Conservation (phyloP, 2,888 invertebrate genomes). For the Melanostoma mellinum region DNA sequence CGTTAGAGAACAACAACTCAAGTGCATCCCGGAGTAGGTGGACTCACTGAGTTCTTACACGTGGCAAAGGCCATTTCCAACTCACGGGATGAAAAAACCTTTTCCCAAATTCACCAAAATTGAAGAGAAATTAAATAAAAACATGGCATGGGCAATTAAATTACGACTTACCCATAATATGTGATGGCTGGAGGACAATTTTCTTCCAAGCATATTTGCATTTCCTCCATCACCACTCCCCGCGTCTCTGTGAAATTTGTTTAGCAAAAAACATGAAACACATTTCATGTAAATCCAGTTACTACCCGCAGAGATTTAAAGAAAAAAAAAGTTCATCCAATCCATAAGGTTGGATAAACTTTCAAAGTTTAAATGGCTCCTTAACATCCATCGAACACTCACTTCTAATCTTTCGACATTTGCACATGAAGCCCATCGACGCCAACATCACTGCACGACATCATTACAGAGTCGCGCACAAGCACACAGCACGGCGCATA, state of each 20-base stretch:
- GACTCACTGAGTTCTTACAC: no score
- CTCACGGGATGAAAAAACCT: no score
- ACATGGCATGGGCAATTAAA: no score
- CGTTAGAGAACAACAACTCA: no score
- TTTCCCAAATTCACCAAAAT: no score
- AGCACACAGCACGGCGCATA: neutral
- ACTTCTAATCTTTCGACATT: conserved; percentile 71
- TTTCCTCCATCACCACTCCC: conserved; percentile 13
- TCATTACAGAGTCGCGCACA: conserved; percentile 60
- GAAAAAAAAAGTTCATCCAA: conserved; percentile 29
- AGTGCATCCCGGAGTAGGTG: no score
- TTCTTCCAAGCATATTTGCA: neutral
- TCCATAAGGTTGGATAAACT: conserved; percentile 67
- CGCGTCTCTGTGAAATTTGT: neutral
- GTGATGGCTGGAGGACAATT: no score
- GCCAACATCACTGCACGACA: conserved; percentile 72
- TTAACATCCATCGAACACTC: conserved; percentile 62
- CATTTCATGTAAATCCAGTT: conserved; percentile 56
- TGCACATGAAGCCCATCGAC: conserved; percentile 67
- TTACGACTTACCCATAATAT: no score
- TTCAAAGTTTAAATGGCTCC: conserved; percentile 66
- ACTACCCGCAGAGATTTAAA: conserved; percentile 34
- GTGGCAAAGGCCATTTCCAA: no score
- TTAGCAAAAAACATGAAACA: conserved; percentile 47
- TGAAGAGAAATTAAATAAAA: no score